phyloP scores from a whole-genome alignment of 2,797 vertebrate species.

The Neopelma chrysocephalum region DNA sequence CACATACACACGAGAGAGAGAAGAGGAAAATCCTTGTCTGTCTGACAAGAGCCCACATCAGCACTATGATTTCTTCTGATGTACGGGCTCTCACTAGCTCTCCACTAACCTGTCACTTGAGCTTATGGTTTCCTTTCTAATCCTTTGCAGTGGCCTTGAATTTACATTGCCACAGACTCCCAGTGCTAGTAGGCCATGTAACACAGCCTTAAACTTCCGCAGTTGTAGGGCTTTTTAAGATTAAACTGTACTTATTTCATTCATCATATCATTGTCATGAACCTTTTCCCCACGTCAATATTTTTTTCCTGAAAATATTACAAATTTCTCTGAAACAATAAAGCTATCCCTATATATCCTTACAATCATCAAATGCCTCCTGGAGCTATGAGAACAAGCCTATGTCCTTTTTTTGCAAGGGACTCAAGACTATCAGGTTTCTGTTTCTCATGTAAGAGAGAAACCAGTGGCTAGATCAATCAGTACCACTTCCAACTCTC shows the following conservation, averaged over 20 bases:
- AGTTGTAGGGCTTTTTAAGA: not conserved
- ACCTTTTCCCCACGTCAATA: not conserved
- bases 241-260: not conserved
- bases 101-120: not conserved
- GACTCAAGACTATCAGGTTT: not conserved
- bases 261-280: not conserved
- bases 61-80: not conserved
- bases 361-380: not conserved
- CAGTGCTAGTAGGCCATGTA: not conserved
- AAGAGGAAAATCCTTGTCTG: not conserved
- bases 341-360: not conserved
- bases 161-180: not conserved
- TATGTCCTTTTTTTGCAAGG: not conserved
- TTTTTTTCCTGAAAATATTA: not conserved
- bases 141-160: not conserved
- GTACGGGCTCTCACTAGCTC: not conserved
- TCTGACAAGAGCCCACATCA: not conserved
- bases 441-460: not conserved
- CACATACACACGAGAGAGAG: fast-evolving
- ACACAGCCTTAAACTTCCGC: not conserved
- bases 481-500: not conserved
- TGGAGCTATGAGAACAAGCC: not conserved
- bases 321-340: not conserved
- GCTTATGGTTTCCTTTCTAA: not conserved
- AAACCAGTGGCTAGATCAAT: not conserved